These are phyloP conservation scores for Megamerina dolium DNA, from an alignment of 2,888 invertebrate genomes.

Conservation along the genomic window DNA sequence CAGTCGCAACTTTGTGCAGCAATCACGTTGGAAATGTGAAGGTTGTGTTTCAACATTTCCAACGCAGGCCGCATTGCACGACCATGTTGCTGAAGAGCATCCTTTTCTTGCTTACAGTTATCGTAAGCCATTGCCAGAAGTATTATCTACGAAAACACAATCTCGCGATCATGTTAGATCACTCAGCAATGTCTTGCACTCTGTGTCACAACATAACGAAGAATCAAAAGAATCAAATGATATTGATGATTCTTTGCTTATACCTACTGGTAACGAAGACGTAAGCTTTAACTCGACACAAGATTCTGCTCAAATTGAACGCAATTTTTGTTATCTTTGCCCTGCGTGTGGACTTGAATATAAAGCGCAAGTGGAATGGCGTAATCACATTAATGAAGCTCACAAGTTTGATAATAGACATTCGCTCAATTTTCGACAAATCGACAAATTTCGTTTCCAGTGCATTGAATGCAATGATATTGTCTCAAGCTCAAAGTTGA, in stretches of 20 bases:
- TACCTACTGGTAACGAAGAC: constrained; percentile 20
- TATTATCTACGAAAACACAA: not conserved
- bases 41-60: constrained; percentile 33
- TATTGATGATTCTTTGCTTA: constrained; percentile 21
- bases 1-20: constrained; percentile 20
- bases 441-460: constrained; percentile 40
- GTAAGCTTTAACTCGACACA: not conserved
- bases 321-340: constrained; percentile 36
- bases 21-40: constrained; percentile 23
- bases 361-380: constrained; percentile 38
- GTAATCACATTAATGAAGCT: constrained; percentile 38
- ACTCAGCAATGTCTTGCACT: not conserved
- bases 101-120: constrained; percentile 25
- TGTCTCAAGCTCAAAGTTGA: constrained; percentile 36
- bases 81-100: constrained; percentile 36
- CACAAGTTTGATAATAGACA: constrained; percentile 40
- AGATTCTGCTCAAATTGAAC: constrained; percentile 15
- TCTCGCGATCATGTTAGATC: not conserved
- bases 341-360: constrained; percentile 38
- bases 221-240: constrained; percentile 21
- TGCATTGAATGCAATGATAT: constrained; percentile 37
- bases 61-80: constrained; percentile 28
- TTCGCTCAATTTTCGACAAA: constrained; percentile 34
- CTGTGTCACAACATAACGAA: constrained; percentile 8
- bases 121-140: constrained; percentile 7